Base-by-base conservation (phyloP, 1,140 invertebrate genomes). In the Drosophila carrolli region DNA sequence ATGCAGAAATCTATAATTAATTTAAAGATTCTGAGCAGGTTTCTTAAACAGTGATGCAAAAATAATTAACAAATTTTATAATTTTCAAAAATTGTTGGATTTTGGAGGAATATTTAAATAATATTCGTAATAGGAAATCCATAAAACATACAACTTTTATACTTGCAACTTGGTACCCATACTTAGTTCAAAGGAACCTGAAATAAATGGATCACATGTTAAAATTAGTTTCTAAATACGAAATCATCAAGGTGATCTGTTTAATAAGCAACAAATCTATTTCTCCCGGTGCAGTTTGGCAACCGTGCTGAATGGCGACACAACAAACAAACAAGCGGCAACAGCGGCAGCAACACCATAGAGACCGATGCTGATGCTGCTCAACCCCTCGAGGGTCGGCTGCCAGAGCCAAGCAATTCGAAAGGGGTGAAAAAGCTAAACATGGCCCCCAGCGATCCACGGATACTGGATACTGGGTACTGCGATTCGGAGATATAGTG, bases 341-440 rank as follows among this genome's bases (percentile, higher is more conserved):
- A 54, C 60, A 81, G 43, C 58, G 76, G 35, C 77, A 81, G 27
- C 63, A 74, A 46, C 61, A 72, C 41, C 67, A 71, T 56, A 32
- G 63, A 57, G 41, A 59, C 44, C 66, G 65, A 70, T 62, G 23
- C 23, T 23, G 29, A 32, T 32, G 60, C 48, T 74, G 72, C 32
- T 60, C 60, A 65, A 51, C 62, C 77, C 81, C 81, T 78, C 78
- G 70, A 78, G 81, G 81, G 77, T 81, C 81, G 81, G 74, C 77
- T 81, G 81, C 73, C 74, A 85, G 62, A 73, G 76, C 67, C 76
- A 70, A 80, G 72, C 73, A 80, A 84, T 85, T 81, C 56, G 78
- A 85, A 81, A 79, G 81, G 81, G 81, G 79, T 66, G 74, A 85
- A 85, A 81, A 78, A 85, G 81, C 81, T 81, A 85, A 85, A 81